Evolutionary conservation across 2,797 vertebrate genomes (phyloP).

Genomic region (Percopsis omiscomaycus): DNA sequence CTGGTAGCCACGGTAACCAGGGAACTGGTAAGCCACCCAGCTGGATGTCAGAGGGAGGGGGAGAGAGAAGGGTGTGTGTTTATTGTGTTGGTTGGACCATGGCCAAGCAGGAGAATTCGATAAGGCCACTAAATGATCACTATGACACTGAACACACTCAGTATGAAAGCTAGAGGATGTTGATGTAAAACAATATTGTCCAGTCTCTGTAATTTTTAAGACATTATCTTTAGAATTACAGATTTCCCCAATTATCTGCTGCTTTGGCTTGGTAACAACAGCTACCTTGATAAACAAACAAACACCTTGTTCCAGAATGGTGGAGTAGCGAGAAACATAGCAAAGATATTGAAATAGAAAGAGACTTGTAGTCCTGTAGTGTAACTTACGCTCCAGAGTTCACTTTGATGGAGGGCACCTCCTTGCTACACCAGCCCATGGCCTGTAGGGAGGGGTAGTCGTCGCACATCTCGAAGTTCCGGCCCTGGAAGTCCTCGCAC

Average conservation of each 20-base stretch:
- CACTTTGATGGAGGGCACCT: conserved; percentile 93
- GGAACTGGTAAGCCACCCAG: conserved; percentile 97
- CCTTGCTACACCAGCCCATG: conserved; percentile 97
- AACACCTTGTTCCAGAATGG: too few species aligned
- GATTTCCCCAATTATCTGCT: too few species aligned
- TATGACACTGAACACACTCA: too few species aligned
- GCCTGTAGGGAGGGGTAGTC: conserved; percentile 96
- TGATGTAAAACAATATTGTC: too few species aligned
- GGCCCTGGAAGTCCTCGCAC: conserved; percentile 93
- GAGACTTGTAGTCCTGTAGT: not conserved
- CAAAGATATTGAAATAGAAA: not conserved
- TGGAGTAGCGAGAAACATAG: not conserved
- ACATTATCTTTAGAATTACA: too few species aligned
- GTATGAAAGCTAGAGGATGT: too few species aligned
- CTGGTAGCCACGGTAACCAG: conserved; percentile 96
- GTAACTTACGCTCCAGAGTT: conserved; percentile 90
- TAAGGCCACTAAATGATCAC: too few species aligned
- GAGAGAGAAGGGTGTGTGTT: not conserved
- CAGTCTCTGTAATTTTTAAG: too few species aligned
- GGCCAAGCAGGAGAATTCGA: too few species aligned
- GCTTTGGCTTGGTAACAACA: too few species aligned
- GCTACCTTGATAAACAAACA: too few species aligned
- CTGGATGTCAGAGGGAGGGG: conserved; percentile 61
- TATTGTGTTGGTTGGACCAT: too few species aligned
- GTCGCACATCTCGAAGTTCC: conserved; percentile 92